A percentile compares a stretch with the other conserved stretches of the same genome.
phyloP scores from a whole-genome alignment of 2,888 invertebrate genomes.

The Caenorhabditis panamensis region DNA sequence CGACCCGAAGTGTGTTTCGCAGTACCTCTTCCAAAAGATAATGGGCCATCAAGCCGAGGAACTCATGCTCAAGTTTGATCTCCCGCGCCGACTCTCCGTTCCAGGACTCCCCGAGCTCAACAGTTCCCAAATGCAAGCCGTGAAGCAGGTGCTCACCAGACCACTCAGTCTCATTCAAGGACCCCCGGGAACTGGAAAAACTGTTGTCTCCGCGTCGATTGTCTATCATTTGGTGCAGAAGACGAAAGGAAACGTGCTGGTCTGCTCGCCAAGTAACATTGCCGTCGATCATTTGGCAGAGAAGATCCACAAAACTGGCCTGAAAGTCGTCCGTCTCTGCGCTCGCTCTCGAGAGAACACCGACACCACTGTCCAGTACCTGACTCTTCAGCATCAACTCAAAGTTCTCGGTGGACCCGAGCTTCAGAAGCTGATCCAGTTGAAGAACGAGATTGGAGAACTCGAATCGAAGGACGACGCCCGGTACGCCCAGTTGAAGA shows the following conservation, averaged over 20 bases:
- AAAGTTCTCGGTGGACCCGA: conserved; percentile 89
- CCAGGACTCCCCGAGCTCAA: conserved; percentile 98
- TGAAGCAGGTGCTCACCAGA: conserved; percentile 96
- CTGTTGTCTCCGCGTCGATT: conserved; percentile 98
- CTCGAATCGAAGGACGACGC: conserved; percentile 95
- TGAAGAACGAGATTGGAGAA: conserved; percentile 94
- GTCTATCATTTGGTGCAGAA: conserved; percentile 97
- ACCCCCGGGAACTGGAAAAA: conserved; percentile 83
- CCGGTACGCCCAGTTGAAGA: conserved; percentile 85
- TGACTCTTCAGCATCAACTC: conserved; percentile 97
- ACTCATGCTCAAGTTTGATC: conserved; percentile 73
- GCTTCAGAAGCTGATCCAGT: conserved; percentile 57
- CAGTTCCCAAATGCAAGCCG: conserved; percentile 97
- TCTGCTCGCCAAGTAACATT: conserved; percentile 98
- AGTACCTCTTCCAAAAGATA: conserved; percentile 96
- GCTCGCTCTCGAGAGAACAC: conserved; percentile 98
- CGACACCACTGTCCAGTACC: conserved; percentile 95
- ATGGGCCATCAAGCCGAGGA: conserved; percentile 86
- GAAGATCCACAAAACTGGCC: conserved; percentile 96
- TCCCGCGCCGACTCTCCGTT: conserved; percentile 92
- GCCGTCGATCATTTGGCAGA: conserved; percentile 99
- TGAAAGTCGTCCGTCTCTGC: conserved; percentile 94
- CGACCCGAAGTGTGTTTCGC: conserved; percentile 95
- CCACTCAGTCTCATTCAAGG: conserved; percentile 96
- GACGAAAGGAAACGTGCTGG: conserved; percentile 87